Evolutionary conservation across 2,113 vertebrate genomes (phyloP), one percentile per base, ranked within the genome.

Genomic region (Oostethus manadensis): DNA sequence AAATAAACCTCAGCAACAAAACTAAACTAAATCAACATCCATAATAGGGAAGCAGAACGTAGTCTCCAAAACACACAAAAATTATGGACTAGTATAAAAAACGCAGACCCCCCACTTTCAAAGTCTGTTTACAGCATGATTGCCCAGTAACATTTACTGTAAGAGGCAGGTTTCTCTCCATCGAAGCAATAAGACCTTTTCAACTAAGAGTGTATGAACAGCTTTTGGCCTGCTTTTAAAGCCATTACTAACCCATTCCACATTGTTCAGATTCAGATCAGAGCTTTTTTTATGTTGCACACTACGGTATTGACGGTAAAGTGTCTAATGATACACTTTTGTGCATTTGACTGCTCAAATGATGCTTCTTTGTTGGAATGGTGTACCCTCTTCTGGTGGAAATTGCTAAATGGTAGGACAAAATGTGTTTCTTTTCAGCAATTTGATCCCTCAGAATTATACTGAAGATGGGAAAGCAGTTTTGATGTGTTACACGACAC

Each of bases 241-340:
- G 7, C 72, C 68, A 76, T 80, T 73, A 74, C 73, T 71, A 63
- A 71, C 63, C 70, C 56, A 83, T 83, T 74, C 82, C 59, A 80
- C 76, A 73, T 77, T 77, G 69, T 82, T 80, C 67, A 77, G 73
- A 74, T 56, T 59, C 38, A 42, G 38, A 42, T 11, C 13, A 57
- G 29, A 66, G 69, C 75, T 62, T 80, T 73, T 73, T 82, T 76
- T 33, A 60, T 59, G 33, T 58, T 2, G 10, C 58, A 51, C 21
- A 16, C 62, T 60, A n/a, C n/a, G n/a, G n/a, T n/a, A 63, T 56
- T 51, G 58, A 68, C 57, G 56, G 61, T 68, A 73, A 48, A 8
- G 60, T 21, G 16, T 43, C 6, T 51, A 60, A 69, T 18, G 78
- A 68, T n/a, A 26, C 60, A 62, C 50, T 47, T 51, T 49, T 53